Base-by-base conservation (phyloP, 2,797 vertebrate species). In the Nannoperca obscura region DNA sequence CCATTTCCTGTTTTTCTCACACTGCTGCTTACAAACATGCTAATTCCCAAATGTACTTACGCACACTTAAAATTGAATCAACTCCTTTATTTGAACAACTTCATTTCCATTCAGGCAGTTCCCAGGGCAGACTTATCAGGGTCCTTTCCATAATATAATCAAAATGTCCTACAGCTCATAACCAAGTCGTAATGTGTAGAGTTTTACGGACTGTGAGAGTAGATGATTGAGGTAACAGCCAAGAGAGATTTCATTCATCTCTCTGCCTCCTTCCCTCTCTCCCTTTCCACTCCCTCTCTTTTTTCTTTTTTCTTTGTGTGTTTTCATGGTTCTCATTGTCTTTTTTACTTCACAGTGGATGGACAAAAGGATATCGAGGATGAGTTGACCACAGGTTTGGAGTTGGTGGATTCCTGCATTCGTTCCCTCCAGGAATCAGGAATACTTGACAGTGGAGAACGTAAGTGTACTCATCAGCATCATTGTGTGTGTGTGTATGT, bases 351-450 rank as follows among this genome's bases (percentile, higher is more conserved):
- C 1, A 76, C 93, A 95, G 80, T 94, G 92, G 98, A 99, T 91
- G 98, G 97, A 91, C 97, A 98, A 88, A 98, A 99, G 89, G 97
- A 98, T 83, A 99, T 99, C 9, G 98, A 99, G 91, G 98, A 99
- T 77, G 98, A 99, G 81, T 91, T 99, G 84, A 99, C 98, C 77
- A 99, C 98, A 55, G 98, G 98, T 69, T 94, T 99, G 74, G 98
- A 99, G 95, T 90, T 99, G 90, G 98, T 99, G 85, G 98, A 99
- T 92, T 99, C 98, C 55, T 99, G 98, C 87, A 99, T 99, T 90
- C 96, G 98, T 64, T 99, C 98, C 0, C 94, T 99, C 49, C 98
- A 99, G 92, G 98, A 99, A 88, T 99, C 98, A 27, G 98, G 98
- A 78, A 99, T 99, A 85, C 97, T 99, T 0, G 97, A 99, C 89